Evolutionary conservation across 2,113 vertebrate species (phyloP).

Genomic region (Acanthochromis polyacanthus): DNA sequence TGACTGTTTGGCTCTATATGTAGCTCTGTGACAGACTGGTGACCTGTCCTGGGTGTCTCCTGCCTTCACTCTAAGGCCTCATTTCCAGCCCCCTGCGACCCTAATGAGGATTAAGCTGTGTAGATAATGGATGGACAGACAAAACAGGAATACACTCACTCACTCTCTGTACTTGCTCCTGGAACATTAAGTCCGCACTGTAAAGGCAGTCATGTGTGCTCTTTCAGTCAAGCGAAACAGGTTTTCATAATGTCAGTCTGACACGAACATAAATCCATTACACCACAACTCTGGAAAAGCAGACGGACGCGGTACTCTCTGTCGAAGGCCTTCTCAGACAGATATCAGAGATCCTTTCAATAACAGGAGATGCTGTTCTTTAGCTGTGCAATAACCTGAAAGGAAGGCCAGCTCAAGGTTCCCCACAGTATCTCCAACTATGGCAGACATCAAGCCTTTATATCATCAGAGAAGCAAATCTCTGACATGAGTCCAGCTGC

Average conservation of each 20-base stretch:
- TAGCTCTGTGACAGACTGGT: too few species aligned
- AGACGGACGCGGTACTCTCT: not conserved
- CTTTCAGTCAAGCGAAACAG: constrained; percentile 26
- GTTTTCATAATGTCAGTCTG: constrained; percentile 31
- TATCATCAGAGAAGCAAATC: not conserved
- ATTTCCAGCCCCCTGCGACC: too few species aligned
- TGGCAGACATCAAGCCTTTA: not conserved
- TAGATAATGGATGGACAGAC: too few species aligned
- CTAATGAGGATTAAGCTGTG: too few species aligned
- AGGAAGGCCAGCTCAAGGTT: not conserved
- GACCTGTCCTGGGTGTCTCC: too few species aligned
- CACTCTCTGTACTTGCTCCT: not conserved
- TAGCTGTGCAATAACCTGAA: not conserved
- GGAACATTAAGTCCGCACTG: constrained; percentile 1
- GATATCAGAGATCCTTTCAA: constrained; percentile 6
- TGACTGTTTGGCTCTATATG: too few species aligned
- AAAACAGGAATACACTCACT: not conserved
- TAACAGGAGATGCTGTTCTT: not conserved
- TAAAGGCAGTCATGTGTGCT: constrained; percentile 17
- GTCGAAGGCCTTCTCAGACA: constrained; percentile 17
- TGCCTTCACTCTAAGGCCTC: too few species aligned
- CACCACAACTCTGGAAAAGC: not conserved
- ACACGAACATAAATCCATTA: not conserved
- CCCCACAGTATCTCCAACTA: not conserved
- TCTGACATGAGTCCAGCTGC: too few species aligned